Percentiles rank a stretch among this genome's conserved stretches.
These are phyloP conservation scores for Bombylius discolor DNA, from an alignment of 2,888 invertebrate genomes.

Conservation along the genomic window DNA sequence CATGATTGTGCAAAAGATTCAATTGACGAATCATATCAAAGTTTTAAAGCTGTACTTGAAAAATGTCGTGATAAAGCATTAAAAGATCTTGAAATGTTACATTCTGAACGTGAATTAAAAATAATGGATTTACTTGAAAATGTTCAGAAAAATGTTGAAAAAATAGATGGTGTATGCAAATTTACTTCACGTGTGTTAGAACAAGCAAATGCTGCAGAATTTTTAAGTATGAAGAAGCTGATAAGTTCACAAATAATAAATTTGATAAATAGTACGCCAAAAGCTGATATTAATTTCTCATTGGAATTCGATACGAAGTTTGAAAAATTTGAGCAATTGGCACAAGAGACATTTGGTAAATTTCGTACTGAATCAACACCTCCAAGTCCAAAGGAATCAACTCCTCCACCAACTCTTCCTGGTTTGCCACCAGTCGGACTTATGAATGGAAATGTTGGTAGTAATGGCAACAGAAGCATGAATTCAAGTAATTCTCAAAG, in stretches of 20 bases:
- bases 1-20: conserved; percentile 72
- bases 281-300: conserved; percentile 63
- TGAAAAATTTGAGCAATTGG: conserved; percentile 60
- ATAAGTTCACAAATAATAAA: conserved; percentile 65
- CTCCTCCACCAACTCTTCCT: conserved; percentile 38
- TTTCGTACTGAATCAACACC: conserved; percentile 50
- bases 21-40: conserved; percentile 67
- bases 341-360: conserved; percentile 58
- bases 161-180: conserved; percentile 74
- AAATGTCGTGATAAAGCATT: conserved; percentile 64
- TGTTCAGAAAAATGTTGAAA: conserved; percentile 70
- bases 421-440: conserved; percentile 39
- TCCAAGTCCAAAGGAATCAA: conserved; percentile 39
- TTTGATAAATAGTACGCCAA: conserved; percentile 68
- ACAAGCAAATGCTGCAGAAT: conserved; percentile 73
- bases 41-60: conserved; percentile 69
- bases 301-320: conserved; percentile 72
- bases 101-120: conserved; percentile 73
- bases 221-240: conserved; percentile 67
- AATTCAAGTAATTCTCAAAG: conserved; percentile 24
- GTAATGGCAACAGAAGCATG: conserved; percentile 8
- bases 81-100: conserved; percentile 58
- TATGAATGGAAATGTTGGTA: conserved; percentile 12
- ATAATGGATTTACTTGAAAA: conserved; percentile 80
- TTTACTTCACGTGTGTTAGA: conserved; percentile 71